These are phyloP conservation scores for Siphamia tubifer DNA, from an alignment of 2,113 vertebrate genomes.

Conservation along the genomic window DNA sequence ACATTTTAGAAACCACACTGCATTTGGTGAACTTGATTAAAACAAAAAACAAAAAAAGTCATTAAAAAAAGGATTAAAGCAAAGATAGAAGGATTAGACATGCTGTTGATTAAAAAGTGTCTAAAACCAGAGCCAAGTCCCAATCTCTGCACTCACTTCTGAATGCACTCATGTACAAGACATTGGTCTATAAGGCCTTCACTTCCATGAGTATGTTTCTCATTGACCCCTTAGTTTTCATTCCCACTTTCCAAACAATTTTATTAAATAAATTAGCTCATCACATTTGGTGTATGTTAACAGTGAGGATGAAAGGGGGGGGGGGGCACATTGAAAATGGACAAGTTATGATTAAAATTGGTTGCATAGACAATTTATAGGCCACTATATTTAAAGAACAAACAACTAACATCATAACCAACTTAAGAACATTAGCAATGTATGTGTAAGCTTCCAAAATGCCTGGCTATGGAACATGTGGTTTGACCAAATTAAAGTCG, in stretches of 20 bases:
- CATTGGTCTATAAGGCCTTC: not conserved
- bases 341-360: no score
- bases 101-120: not conserved
- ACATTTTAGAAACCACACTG: not conserved
- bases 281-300: not conserved
- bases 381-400: not conserved
- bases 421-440: not conserved
- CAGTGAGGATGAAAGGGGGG: not conserved
- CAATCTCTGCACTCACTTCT: not conserved
- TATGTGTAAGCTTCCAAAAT: no score
- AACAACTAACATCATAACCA: not conserved
- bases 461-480: no score
- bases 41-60: not conserved
- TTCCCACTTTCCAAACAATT: slow-evolving; percentile 6
- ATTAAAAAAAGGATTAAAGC: not conserved
- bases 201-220: no score
- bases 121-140: not conserved
- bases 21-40: not conserved
- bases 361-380: not conserved
- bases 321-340: not conserved
- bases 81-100: not conserved
- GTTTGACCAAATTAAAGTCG: not conserved
- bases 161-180: not conserved
- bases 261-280: not conserved
- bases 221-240: no score